Base-by-base conservation (phyloP, 2,113 vertebrate genomes). In the Mobula hypostoma region DNA sequence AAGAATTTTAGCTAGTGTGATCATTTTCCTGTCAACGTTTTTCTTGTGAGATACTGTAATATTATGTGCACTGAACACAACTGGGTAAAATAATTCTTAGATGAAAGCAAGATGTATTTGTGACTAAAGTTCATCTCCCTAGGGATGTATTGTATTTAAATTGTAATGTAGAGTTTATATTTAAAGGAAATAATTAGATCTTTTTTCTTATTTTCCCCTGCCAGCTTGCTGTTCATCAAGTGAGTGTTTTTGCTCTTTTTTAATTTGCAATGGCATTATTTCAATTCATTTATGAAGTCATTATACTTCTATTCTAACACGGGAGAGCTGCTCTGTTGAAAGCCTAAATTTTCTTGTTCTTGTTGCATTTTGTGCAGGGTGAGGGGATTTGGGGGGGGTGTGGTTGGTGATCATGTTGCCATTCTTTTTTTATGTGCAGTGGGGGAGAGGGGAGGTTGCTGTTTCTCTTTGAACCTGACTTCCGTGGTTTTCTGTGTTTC, bases 221-320 rank as follows among this genome's bases (percentile, higher is more conserved):
- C 95, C 96, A 97, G 97, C 95, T 8, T 97, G 97, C 68, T 97
- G 97, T 74, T 96, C 96, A 94, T 24, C 76, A 0, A 96, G 97
- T 97, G 95, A 94, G 96, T 96, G 91, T 9, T 32, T 2, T 77
- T 56, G 24, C 14, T 36, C 5, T 80, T n/a, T 58, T 68, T 92
- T 61, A 80, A 61, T n/a, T 24, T 48, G 3, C 48, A 48, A 48
- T 48, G 1, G 24, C 14, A 24, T 11, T 80, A 32, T n/a, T 58
- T 92, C 56, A 80, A 61, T n/a, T 24, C 58, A 83, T 66, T 78
- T 88, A 32, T 92, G 19, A 48, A 48, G 48, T 48, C 48, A 4
- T 24, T 6, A 74, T 21, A 66, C 63, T 7, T 66, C 15, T 36
- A 82, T 32, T 2, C 48, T 27, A 56, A 2, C 82, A 58, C 19